Percentiles rank a stretch among this genome's conserved stretches.
Evolutionary conservation across 2,113 vertebrate species (phyloP).

Genomic region (Datnioides undecimradiatus): DNA sequence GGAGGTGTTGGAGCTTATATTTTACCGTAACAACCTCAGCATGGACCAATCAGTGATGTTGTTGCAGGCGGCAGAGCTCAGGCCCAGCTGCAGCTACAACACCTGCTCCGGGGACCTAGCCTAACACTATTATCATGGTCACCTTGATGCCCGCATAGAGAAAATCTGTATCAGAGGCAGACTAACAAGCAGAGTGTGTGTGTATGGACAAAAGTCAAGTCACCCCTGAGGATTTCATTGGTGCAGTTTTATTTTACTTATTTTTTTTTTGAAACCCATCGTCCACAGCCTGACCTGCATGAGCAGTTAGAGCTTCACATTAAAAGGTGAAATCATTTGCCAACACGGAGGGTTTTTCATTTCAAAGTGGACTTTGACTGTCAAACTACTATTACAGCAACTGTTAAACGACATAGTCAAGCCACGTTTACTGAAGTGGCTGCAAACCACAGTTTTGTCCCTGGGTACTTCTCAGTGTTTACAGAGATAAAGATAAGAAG

Average conservation of each 20-base stretch:
- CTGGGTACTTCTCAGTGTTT: neutral
- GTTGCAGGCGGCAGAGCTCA: slow-evolving; percentile 39
- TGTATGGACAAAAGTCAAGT: slow-evolving; percentile 30
- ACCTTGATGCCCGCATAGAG: slow-evolving; percentile 41
- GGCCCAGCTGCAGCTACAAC: slow-evolving; percentile 28
- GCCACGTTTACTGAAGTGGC: neutral
- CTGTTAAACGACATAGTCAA: neutral
- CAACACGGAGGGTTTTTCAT: slow-evolving; percentile 29
- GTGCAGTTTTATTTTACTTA: neutral
- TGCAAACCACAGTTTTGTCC: neutral
- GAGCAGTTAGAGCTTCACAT: slow-evolving; percentile 36
- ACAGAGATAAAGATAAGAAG: neutral
- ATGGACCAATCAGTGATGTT: slow-evolving; percentile 47
- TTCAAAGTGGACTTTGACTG: slow-evolving; percentile 21
- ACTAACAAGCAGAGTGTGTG: slow-evolving; percentile 57
- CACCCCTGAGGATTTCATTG: slow-evolving; percentile 40
- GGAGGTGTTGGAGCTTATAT: slow-evolving; percentile 47
- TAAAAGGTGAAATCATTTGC: slow-evolving; percentile 36
- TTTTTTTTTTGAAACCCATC: too few species aligned
- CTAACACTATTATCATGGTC: slow-evolving; percentile 48
- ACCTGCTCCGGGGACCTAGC: slow-evolving; percentile 28
- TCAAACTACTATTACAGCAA: too few species aligned
- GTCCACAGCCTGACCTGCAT: slow-evolving; percentile 17
- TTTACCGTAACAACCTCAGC: slow-evolving; percentile 8
- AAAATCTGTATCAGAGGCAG: slow-evolving; percentile 54